Evolutionary conservation across 2,113 vertebrate genomes (phyloP).

Genomic region (Callopanchax toddi): DNA sequence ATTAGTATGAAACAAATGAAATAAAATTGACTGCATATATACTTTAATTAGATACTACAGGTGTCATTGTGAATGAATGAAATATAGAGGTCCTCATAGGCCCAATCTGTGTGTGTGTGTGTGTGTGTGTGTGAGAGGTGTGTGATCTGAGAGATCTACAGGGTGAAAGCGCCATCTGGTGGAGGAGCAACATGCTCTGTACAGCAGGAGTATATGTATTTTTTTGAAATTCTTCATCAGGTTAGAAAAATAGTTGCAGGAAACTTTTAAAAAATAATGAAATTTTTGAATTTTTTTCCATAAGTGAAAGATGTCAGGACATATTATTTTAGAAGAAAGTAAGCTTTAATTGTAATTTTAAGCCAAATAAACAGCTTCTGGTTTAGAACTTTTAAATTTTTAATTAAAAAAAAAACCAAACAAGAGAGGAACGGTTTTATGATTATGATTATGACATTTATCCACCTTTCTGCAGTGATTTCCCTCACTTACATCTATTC

Average conservation of each 20-base stretch:
- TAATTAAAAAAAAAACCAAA: no score
- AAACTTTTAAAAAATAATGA: background rate
- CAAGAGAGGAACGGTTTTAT: no score
- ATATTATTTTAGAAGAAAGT: background rate
- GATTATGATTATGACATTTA: no score
- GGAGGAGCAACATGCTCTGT: slow-evolving; percentile 23
- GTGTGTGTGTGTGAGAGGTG: slow-evolving; percentile 9
- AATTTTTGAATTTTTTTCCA: background rate
- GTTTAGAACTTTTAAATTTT: background rate
- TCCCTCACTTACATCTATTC: background rate
- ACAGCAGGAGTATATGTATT: background rate
- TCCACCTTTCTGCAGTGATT: background rate
- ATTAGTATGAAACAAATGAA: slow-evolving; percentile 8
- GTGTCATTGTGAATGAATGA: slow-evolving; percentile 62
- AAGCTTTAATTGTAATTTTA: background rate
- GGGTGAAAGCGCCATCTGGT: slow-evolving; percentile 82
- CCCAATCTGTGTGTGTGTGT: slow-evolving; percentile 37
- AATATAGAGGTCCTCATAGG: slow-evolving; percentile 40
- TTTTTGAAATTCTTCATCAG: slow-evolving; percentile 16
- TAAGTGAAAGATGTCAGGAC: background rate
- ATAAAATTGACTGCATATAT: slow-evolving; percentile 47
- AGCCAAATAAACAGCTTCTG: background rate
- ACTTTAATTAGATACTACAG: slow-evolving; percentile 53
- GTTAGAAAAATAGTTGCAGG: background rate
- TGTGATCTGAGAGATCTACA: slow-evolving; percentile 56